Percentiles rank a stretch among this genome's conserved stretches.
Evolutionary conservation across 2,113 vertebrate genomes (phyloP).

Genomic region (Brachirus orientalis): DNA sequence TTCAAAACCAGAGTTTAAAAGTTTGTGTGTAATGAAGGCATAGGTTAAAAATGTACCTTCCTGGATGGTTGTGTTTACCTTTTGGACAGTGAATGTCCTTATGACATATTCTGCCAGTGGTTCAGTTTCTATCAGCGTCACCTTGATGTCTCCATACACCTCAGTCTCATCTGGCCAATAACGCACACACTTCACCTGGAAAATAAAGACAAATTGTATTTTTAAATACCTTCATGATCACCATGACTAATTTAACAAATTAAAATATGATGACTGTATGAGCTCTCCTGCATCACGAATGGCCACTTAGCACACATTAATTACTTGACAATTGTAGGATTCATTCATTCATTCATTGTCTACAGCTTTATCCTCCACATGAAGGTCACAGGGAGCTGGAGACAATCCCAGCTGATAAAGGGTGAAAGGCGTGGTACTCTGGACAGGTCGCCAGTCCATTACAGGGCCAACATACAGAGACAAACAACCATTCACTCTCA

Average conservation of each 20-base stretch:
- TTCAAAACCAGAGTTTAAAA: too few relatives aligned
- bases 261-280: background rate
- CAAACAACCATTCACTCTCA: too few relatives aligned
- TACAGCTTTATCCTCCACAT: too few relatives aligned
- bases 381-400: too few relatives aligned
- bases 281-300: background rate
- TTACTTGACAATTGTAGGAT: background rate
- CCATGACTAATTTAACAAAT: background rate
- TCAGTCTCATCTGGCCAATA: constrained; percentile 98
- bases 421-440: too few relatives aligned
- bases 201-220: background rate
- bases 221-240: constrained; percentile 3
- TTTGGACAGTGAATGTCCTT: constrained; percentile 95
- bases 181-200: constrained; percentile 95
- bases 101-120: constrained; percentile 96
- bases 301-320: background rate
- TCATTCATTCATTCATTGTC: background rate
- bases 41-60: background rate
- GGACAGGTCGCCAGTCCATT: too few relatives aligned
- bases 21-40: too few relatives aligned
- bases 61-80: constrained; percentile 80
- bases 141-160: constrained; percentile 96
- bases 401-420: too few relatives aligned
- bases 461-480: too few relatives aligned
- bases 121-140: constrained; percentile 96